A percentile compares a stretch with the other conserved stretches of the same genome.
Evolutionary conservation across 2,888 invertebrate species (phyloP).

Genomic region (Epinotia ramella): DNA sequence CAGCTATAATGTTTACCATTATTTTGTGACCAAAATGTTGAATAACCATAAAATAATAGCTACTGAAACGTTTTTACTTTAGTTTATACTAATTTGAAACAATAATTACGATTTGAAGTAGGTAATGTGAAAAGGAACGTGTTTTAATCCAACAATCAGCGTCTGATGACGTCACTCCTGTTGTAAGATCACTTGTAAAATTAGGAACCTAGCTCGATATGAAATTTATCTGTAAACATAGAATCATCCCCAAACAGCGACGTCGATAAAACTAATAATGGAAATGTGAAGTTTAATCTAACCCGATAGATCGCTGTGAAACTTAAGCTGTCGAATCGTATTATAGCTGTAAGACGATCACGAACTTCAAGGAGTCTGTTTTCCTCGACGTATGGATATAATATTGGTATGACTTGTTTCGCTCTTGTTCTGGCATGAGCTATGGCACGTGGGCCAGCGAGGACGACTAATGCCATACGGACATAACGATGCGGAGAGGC

Average conservation of each 20-base stretch:
- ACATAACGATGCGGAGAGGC: too few species aligned
- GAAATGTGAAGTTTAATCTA: constrained; percentile 20
- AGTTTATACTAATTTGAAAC: too few species aligned
- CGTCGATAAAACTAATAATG: neutral
- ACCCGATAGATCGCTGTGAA: constrained; percentile 11
- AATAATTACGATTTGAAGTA: too few species aligned
- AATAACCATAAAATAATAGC: too few species aligned
- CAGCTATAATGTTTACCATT: too few species aligned
- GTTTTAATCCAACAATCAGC: too few species aligned
- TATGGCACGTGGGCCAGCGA: too few species aligned
- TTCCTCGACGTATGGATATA: neutral
- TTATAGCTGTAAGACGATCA: constrained; percentile 19
- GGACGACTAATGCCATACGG: too few species aligned
- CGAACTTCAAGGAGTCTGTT: neutral
- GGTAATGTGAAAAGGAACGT: too few species aligned
- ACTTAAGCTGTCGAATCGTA: constrained; percentile 18
- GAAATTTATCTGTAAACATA: neutral
- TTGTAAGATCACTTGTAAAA: neutral
- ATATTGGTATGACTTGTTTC: neutral
- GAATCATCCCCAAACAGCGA: constrained; percentile 1
- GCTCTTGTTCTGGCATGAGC: neutral
- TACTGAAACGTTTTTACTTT: too few species aligned
- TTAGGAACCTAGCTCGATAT: neutral
- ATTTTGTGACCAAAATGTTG: too few species aligned
- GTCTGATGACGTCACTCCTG: too few species aligned